A percentile compares a stretch with the other conserved stretches of the same genome.
Conservation (phyloP, 2,888 invertebrate genomes). For the Gasteruption jaculator region DNA sequence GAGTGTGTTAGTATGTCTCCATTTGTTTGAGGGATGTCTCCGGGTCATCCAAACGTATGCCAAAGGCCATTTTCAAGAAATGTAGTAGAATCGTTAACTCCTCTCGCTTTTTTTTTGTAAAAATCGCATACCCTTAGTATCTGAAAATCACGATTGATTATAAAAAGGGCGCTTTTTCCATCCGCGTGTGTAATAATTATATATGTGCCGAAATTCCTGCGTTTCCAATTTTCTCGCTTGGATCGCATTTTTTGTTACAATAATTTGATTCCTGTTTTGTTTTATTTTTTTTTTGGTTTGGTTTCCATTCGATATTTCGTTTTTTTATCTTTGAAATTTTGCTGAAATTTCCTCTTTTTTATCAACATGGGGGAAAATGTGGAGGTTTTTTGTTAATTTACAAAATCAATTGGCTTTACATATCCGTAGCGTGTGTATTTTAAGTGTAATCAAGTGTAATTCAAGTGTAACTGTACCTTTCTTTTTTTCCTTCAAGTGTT, state of each 20-base stretch:
- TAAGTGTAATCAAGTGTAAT: conserved; percentile 29
- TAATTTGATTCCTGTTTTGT: conserved; percentile 9
- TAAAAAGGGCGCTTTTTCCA: no score
- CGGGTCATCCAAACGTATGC: conserved; percentile 47
- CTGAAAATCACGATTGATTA: no score
- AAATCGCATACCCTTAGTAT: no score
- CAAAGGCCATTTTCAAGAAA: no score
- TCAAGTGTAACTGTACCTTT: conserved; percentile 28
- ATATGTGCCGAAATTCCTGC: no score
- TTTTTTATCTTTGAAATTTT: conserved; percentile 10
- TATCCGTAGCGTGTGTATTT: conserved; percentile 49
- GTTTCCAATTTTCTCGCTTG: no score
- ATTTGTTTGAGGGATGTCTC: conserved; percentile 15
- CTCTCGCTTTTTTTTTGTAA: no score
- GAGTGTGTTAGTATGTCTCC: conserved; percentile 16
- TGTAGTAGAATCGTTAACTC: no score
- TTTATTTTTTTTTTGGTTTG: conserved; percentile 13
- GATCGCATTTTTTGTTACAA: no score
- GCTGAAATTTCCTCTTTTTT: background rate
- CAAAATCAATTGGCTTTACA: conserved; percentile 53
- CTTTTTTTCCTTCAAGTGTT: no score
- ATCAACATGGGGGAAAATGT: background rate
- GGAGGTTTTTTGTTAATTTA: conserved; percentile 43
- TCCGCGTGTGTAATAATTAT: no score
- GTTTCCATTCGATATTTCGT: conserved; percentile 6